These are phyloP conservation scores for Oncorhynchus mykiss DNA, from an alignment of 2,113 vertebrate species.

Conservation along the genomic window DNA sequence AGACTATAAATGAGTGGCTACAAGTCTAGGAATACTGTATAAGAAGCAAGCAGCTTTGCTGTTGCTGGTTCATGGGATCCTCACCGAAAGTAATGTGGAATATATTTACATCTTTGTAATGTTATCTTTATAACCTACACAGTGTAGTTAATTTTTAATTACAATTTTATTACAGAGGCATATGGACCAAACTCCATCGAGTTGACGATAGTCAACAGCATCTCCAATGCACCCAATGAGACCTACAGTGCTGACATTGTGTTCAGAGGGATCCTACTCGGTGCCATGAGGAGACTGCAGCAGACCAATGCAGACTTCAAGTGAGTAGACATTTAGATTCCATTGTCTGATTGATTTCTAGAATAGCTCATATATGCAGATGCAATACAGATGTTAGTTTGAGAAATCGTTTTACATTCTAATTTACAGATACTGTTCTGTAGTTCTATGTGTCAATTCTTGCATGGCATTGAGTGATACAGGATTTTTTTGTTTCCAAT, in stretches of 20 bases:
- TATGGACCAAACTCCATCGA: slow-evolving; percentile 7
- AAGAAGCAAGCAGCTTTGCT: slow-evolving; percentile 22
- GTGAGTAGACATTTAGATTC: slow-evolving; percentile 26
- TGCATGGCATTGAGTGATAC: too few species aligned
- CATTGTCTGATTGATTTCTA: neutral
- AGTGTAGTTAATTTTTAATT: neutral
- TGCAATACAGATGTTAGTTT: too few species aligned
- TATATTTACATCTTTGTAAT: neutral
- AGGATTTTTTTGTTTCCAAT: too few species aligned
- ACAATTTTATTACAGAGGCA: neutral
- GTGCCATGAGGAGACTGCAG: slow-evolving; percentile 46
- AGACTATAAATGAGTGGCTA: too few species aligned
- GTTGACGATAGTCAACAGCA: slow-evolving; percentile 37
- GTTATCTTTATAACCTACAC: neutral
- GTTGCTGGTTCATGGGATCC: slow-evolving; percentile 37
- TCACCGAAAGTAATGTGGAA: slow-evolving; percentile 16
- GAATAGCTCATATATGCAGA: too few species aligned
- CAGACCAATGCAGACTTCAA: slow-evolving; percentile 23
- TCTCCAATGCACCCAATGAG: neutral
- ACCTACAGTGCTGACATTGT: slow-evolving; percentile 26
- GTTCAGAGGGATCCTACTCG: slow-evolving; percentile 48
- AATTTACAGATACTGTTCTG: too few species aligned
- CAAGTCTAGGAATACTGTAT: too few species aligned
- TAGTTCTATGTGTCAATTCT: too few species aligned
- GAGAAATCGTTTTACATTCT: too few species aligned